phyloP scores from a whole-genome alignment of 2,113 vertebrate species.

The Pterocles burchelli region DNA sequence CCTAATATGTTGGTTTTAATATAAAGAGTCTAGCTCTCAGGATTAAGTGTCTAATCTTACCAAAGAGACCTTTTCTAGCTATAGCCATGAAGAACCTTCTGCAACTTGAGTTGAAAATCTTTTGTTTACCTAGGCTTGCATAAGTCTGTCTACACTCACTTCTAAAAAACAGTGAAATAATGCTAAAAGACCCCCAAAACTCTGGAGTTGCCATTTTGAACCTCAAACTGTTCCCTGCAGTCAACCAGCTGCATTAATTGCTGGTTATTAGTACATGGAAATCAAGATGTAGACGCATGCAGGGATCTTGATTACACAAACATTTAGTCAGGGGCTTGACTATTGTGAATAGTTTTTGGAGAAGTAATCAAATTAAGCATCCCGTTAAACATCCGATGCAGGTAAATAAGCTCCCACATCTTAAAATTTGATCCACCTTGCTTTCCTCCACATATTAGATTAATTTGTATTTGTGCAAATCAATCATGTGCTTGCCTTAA shows the following conservation, averaged over 20 bases:
- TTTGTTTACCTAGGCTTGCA: neutral
- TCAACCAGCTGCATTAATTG: neutral
- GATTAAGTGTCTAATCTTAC: neutral
- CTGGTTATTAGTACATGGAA: neutral
- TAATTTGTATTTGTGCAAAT: neutral
- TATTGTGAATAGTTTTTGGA: constrained; percentile 5
- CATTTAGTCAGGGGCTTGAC: constrained; percentile 22
- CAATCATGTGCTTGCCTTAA: neutral
- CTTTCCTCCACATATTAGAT: neutral
- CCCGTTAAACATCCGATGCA: constrained; percentile 32
- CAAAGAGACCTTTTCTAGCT: neutral
- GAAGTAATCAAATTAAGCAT: constrained; percentile 47
- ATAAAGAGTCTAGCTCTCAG: neutral
- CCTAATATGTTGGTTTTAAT: neutral
- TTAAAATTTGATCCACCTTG: neutral
- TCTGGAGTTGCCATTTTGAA: neutral
- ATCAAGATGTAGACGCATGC: neutral
- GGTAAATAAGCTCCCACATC: constrained; percentile 9
- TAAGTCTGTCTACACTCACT: neutral
- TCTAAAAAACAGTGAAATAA: neutral
- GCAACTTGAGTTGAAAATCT: neutral
- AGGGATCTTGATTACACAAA: neutral
- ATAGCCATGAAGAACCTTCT: neutral
- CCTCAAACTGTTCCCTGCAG: neutral
- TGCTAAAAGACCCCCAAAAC: neutral